These are phyloP conservation scores for Chironomus tepperi DNA, from an alignment of 1,140 invertebrate genomes.

Conservation along the genomic window DNA sequence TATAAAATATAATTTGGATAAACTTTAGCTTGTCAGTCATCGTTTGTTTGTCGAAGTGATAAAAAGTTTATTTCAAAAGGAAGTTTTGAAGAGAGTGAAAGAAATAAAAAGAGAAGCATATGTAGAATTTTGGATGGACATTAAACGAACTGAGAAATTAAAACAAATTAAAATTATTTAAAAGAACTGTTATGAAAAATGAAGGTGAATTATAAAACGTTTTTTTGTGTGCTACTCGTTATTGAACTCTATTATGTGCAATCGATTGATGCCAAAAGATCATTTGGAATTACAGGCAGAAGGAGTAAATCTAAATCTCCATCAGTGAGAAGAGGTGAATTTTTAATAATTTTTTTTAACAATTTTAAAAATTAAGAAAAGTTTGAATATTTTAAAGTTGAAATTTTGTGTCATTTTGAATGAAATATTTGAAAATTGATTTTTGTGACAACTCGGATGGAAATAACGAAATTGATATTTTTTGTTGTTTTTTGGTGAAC, in stretches of 20 bases:
- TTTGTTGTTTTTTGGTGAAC: no score
- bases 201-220: not conserved
- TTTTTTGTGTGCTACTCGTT: not conserved
- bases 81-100: not conserved
- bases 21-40: not conserved
- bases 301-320: constrained; percentile 5
- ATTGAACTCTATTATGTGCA: not conserved
- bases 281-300: not conserved
- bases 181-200: not conserved
- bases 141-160: not conserved
- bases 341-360: no score
- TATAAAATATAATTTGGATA: constrained; percentile 10
- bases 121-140: no score
- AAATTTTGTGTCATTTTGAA: no score
- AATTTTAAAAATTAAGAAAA: no score
- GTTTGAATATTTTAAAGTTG: no score
- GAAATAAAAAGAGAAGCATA: no score
- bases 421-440: no score
- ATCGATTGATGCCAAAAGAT: not conserved
- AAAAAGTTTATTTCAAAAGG: not conserved
- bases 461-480: no score
- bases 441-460: no score
- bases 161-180: not conserved
- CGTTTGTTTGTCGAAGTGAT: not conserved
- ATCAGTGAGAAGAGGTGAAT: not conserved